phyloP scores from a whole-genome alignment of 1,140 invertebrate species.

The Potamilus streckersoni region DNA sequence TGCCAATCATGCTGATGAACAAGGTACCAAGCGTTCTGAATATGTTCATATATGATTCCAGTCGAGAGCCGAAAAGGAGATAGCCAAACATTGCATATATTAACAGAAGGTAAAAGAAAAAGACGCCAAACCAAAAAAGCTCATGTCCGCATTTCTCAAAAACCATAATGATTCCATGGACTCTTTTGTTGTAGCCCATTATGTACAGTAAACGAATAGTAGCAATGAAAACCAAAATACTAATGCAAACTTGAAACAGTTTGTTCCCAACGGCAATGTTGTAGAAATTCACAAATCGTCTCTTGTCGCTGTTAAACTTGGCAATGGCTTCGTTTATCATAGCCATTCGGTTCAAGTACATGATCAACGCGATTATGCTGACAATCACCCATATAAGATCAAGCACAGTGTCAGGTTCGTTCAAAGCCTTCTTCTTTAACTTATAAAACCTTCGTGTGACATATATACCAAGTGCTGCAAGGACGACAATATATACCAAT shows the following conservation, averaged over 20 bases:
- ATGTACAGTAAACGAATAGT: slow-evolving; percentile 48
- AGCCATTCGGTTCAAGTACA: slow-evolving; percentile 54
- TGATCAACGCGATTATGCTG: slow-evolving; percentile 58
- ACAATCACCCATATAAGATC: slow-evolving; percentile 63
- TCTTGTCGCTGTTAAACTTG: slow-evolving; percentile 35
- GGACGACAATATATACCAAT: slow-evolving; percentile 45
- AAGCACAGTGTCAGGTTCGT: slow-evolving; percentile 64
- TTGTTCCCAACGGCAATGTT: slow-evolving; percentile 44
- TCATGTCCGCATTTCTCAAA: slow-evolving; percentile 34
- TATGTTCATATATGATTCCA: slow-evolving; percentile 46
- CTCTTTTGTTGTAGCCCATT: slow-evolving; percentile 55
- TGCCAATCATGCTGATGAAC: slow-evolving; percentile 75
- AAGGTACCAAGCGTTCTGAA: slow-evolving; percentile 38
- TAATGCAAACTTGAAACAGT: slow-evolving; percentile 29
- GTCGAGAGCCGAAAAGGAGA: slow-evolving; percentile 38
- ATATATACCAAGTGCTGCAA: slow-evolving; percentile 41
- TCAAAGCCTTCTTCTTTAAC: slow-evolving; percentile 58
- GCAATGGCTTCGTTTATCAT: slow-evolving; percentile 32
- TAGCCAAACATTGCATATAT: slow-evolving; percentile 41
- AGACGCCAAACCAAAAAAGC: slow-evolving; percentile 44
- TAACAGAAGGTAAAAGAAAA: slow-evolving; percentile 38
- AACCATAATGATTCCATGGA: slow-evolving; percentile 40
- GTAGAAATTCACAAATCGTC: slow-evolving; percentile 48
- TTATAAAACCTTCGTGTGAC: slow-evolving; percentile 34
- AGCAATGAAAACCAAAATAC: slow-evolving; percentile 39